Evolutionary conservation across 2,888 invertebrate genomes (phyloP).

Genomic region (Nephrotoma flavescens): DNA sequence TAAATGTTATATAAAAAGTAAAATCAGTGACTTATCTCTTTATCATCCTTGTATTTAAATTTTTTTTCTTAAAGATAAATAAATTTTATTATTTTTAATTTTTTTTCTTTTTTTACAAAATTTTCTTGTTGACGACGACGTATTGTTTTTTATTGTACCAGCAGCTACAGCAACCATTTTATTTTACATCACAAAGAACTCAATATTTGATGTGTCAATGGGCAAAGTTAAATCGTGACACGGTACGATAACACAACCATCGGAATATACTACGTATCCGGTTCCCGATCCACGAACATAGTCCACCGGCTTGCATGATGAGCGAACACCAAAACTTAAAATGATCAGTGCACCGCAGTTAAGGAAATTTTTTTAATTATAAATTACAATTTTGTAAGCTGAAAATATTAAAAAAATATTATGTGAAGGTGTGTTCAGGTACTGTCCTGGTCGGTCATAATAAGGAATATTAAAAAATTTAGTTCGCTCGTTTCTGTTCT

Average conservation of each 20-base stretch:
- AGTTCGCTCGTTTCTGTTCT: too few species aligned
- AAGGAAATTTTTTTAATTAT: conserved; percentile 26
- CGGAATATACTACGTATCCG: conserved; percentile 27
- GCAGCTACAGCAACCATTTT: background rate
- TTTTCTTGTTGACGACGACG: background rate
- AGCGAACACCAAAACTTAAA: conserved; percentile 54
- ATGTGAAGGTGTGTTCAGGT: background rate
- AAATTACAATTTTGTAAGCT: background rate
- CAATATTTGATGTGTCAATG: conserved; percentile 6
- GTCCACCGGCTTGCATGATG: conserved; percentile 48
- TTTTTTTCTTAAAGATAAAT: background rate
- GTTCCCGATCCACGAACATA: conserved; percentile 47
- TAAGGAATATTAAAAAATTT: too few species aligned
- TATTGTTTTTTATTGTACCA: background rate
- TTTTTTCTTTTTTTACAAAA: background rate
- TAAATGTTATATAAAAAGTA: background rate
- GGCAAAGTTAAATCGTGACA: conserved; percentile 17
- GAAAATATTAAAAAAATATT: background rate
- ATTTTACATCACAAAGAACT: background rate
- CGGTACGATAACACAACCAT: conserved; percentile 31
- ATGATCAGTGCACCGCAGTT: conserved; percentile 47
- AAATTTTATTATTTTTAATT: background rate
- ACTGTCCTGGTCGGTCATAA: background rate
- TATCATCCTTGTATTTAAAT: background rate
- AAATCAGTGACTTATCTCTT: background rate